Base-by-base conservation (phyloP, 2,113 vertebrate genomes). In the Jacana jacana region DNA sequence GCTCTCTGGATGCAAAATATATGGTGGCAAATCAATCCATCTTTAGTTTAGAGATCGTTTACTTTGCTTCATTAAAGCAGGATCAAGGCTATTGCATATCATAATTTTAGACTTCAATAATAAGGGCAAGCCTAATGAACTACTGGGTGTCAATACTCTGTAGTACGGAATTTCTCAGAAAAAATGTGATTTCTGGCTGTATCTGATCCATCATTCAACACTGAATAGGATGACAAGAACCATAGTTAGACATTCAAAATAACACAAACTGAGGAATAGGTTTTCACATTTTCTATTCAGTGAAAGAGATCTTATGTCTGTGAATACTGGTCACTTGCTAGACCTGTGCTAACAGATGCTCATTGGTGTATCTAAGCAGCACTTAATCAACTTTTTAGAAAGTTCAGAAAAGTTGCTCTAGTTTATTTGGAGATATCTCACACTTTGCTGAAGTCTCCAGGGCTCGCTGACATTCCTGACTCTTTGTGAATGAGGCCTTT, bases 401-500 rank as follows among this genome's bases (percentile, higher is more conserved):
- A 96, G 94, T 96, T 97, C 84, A 97, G 70, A 88, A 91, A 94
- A 92, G 70, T 94, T 95, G 33, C 60, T 94, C 91, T 93, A 87
- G 80, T 91, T 94, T 97, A 93, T 96, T 95, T 97, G 86, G 76
- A 89, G 92, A 72, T 92, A 96, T 78, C 89, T 94, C 84, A 91
- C 27, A 82, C 54, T 93, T 97, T 65, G 39, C 84, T 80, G 86
- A 94, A 96, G 52, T 97, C 93, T 96, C 85, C 66, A 93, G 89
- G 79, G 91, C 79, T 97, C 95, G 44, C 95, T 95, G 93, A 96
- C 91, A 96, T 86, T 91, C 48, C 42, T 89, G 86, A 84, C 89
- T 95, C 93, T 97, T 97, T 93, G 93, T 97, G 97, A 98, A 98
- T 97, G 97, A 97, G 88, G 54, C 28, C 57, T 86, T 88, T 95